Evolutionary conservation across 2,113 vertebrate genomes (phyloP).

Genomic region (Apodemus speciosus): DNA sequence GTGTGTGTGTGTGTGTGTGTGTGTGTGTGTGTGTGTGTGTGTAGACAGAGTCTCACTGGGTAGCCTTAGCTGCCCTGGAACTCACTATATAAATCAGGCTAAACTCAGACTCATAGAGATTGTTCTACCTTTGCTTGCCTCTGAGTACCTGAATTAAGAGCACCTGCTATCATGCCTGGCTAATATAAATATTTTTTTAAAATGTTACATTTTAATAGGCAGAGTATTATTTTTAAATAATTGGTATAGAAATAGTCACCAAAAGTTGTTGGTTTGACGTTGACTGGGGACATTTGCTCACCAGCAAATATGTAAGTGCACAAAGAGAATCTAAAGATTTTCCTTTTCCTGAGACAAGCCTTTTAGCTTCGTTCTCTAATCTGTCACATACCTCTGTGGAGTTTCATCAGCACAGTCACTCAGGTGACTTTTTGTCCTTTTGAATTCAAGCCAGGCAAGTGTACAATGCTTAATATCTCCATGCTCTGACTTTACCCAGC

Average conservation of each 20-base stretch:
- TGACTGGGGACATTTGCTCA: background rate
- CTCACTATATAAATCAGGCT: background rate
- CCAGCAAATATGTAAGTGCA: background rate
- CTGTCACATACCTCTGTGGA: background rate
- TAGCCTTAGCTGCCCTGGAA: background rate
- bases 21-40: background rate
- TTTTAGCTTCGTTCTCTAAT: background rate
- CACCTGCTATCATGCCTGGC: background rate
- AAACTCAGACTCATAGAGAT: background rate
- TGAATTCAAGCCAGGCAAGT: background rate
- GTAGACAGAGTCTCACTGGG: background rate
- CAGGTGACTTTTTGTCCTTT: background rate
- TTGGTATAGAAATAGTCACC: background rate
- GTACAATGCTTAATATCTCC: background rate
- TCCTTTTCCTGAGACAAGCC: background rate
- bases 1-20: background rate
- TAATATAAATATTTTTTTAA: slow-evolving; percentile 2
- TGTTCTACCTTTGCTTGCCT: background rate
- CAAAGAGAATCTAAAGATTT: slow-evolving; percentile 26
- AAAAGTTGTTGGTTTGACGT: background rate
- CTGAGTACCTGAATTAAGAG: background rate
- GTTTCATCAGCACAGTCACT: background rate
- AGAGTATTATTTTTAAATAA: background rate
- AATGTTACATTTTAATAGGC: background rate
- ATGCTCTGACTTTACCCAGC: background rate